These are phyloP conservation scores for Melospiza georgiana DNA, from an alignment of 2,113 vertebrate genomes.

Conservation along the genomic window DNA sequence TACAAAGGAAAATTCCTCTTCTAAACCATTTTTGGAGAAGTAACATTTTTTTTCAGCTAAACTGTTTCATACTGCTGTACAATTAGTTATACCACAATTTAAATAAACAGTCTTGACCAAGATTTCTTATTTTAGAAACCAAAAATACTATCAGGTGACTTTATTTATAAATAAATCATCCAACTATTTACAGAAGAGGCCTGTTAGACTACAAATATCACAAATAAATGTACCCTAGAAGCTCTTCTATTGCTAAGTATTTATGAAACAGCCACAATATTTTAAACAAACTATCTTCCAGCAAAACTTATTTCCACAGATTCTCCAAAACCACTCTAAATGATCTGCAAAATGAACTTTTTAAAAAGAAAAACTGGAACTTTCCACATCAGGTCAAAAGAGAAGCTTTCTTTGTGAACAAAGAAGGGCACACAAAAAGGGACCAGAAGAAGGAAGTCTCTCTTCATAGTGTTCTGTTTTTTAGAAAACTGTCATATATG, in stretches of 20 bases:
- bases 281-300: neutral
- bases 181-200: neutral
- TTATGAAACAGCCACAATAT: neutral
- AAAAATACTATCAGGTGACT: neutral
- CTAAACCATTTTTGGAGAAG: neutral
- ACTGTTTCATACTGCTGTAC: neutral
- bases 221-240: neutral
- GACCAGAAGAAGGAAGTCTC: neutral
- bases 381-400: neutral
- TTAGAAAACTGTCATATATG: neutral
- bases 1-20: neutral
- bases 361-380: neutral
- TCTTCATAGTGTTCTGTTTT: neutral
- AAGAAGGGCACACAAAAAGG: neutral
- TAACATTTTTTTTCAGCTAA: neutral
- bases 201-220: neutral
- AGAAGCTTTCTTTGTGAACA: neutral
- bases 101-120: neutral
- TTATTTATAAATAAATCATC: conserved; percentile 18
- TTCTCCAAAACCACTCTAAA: neutral
- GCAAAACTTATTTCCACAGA: neutral
- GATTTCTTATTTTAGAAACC: conserved; percentile 35
- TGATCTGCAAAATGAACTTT: neutral
- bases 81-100: neutral
- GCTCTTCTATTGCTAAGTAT: neutral